Conservation (phyloP, 2,888 invertebrate species). For the Drosophila melanosoma region DNA sequence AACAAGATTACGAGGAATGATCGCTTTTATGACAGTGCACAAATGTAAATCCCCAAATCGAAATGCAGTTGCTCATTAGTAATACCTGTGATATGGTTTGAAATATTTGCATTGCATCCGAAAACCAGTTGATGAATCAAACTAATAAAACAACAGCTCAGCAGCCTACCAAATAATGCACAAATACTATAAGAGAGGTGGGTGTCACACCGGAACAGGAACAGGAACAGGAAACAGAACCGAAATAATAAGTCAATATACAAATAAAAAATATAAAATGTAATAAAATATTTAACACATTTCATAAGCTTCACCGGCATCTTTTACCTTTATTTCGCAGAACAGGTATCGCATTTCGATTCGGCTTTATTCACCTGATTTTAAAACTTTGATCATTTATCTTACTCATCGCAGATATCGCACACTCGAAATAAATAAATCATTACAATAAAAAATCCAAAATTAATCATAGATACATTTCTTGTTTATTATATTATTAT, state of each 20-base stretch:
- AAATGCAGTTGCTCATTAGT: conserved; percentile 14
- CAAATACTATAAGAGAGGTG: background rate
- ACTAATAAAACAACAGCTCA: conserved; percentile 30
- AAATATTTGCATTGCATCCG: conserved; percentile 17
- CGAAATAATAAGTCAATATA: background rate
- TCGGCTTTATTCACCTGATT: background rate
- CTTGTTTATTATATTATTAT: background rate
- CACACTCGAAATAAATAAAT: background rate
- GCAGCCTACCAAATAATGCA: background rate
- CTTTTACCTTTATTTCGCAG: background rate
- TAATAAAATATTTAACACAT: background rate
- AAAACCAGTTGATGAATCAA: conserved; percentile 55
- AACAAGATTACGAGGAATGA: background rate
- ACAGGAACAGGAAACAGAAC: background rate
- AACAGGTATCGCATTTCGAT: background rate
- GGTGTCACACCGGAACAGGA: background rate
- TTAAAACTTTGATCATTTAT: background rate
- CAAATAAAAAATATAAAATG: background rate
- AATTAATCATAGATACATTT: background rate
- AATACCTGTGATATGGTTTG: conserved; percentile 4
- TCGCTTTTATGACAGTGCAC: background rate
- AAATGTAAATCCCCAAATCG: background rate
- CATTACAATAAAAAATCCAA: background rate
- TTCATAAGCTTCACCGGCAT: background rate
- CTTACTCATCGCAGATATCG: background rate